These are phyloP conservation scores for Aphidoletes aphidimyza DNA, from an alignment of 2,888 invertebrate species.

Conservation along the genomic window DNA sequence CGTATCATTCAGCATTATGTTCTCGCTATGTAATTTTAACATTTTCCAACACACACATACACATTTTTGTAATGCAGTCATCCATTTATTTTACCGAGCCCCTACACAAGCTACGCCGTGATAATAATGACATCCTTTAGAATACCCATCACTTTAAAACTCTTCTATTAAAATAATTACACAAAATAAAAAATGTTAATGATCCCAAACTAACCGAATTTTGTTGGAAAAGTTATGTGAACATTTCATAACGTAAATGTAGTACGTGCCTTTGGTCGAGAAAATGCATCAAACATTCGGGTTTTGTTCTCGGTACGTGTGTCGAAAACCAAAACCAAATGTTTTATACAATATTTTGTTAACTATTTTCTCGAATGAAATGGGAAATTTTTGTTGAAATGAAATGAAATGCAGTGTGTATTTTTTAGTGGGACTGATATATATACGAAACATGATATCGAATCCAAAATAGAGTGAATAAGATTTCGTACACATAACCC, in stretches of 20 bases:
- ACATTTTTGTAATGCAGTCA: neutral
- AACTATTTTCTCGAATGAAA: too few relatives aligned
- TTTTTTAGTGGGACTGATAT: too few relatives aligned
- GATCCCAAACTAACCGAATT: neutral
- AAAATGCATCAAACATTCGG: neutral
- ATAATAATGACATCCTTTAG: constrained; percentile 7
- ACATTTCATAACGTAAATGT: neutral
- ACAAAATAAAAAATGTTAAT: constrained; percentile 28
- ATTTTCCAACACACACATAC: neutral
- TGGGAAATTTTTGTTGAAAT: too few relatives aligned
- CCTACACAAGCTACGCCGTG: neutral
- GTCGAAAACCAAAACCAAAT: too few relatives aligned
- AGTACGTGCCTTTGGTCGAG: neutral
- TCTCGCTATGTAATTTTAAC: too few relatives aligned
- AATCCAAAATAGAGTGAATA: too few relatives aligned
- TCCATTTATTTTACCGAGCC: neutral
- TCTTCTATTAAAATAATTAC: constrained; percentile 36
- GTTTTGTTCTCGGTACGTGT: neutral
- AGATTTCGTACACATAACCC: too few relatives aligned
- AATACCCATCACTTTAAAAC: constrained; percentile 8
- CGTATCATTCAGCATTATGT: too few relatives aligned
- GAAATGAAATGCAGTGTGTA: too few relatives aligned
- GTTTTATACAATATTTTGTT: too few relatives aligned
- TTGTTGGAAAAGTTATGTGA: neutral
- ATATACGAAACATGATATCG: too few relatives aligned